phyloP scores from a whole-genome alignment of 2,797 vertebrate genomes.

The Lacerta viridis region DNA sequence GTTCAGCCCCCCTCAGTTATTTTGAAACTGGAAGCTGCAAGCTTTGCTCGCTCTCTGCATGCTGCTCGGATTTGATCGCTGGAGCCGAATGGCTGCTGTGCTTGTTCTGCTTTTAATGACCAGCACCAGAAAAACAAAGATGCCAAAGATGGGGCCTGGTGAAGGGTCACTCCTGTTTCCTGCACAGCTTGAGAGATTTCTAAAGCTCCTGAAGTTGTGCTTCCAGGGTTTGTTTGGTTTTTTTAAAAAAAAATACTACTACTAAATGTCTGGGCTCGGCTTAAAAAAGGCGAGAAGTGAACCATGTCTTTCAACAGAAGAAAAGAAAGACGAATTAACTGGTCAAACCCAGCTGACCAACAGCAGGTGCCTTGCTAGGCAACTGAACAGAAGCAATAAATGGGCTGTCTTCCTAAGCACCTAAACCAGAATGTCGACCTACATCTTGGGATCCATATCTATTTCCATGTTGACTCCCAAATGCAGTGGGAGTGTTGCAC shows the following conservation, averaged over 20 bases:
- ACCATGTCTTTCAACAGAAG: neutral
- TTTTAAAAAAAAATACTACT: neutral
- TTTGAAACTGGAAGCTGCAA: neutral
- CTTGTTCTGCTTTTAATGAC: neutral
- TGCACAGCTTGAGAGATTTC: slow-evolving; percentile 34
- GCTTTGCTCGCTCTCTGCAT: rapidly evolving
- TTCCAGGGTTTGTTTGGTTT: neutral
- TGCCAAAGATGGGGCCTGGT: slow-evolving; percentile 71
- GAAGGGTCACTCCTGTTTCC: slow-evolving; percentile 72
- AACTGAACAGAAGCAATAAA: neutral
- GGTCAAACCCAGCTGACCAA: neutral
- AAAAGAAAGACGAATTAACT: too few species aligned
- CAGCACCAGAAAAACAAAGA: slow-evolving; percentile 59
- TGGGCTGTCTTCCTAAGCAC: neutral
- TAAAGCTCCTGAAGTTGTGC: slow-evolving; percentile 13
- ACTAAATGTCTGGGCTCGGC: neutral
- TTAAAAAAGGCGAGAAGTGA: slow-evolving; percentile 35
- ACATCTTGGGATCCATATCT: neutral
- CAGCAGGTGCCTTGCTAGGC: neutral
- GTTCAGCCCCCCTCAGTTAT: neutral
- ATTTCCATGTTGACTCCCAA: neutral
- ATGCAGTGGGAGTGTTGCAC: neutral
- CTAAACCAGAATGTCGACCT: neutral
- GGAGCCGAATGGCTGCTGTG: neutral
- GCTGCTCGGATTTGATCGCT: neutral